Evolutionary conservation across 2,113 vertebrate species (phyloP).

Genomic region (Hyperoodon ampullatus): DNA sequence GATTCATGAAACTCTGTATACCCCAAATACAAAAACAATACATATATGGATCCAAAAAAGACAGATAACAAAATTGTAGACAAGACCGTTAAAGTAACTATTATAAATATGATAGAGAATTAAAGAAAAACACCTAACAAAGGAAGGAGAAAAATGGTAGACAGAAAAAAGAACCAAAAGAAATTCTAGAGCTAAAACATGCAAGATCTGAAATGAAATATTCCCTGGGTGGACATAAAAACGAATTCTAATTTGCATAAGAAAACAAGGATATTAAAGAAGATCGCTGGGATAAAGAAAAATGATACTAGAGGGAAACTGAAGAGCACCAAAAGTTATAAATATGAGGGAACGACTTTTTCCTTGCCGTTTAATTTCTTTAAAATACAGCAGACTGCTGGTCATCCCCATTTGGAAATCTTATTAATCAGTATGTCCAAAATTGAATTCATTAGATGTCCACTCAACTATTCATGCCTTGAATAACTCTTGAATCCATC

Average conservation of each 20-base stretch:
- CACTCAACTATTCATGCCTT: background rate
- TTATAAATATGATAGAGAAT: background rate
- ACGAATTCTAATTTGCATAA: background rate
- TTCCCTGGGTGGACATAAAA: background rate
- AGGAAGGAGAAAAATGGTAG: background rate
- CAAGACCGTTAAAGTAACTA: background rate
- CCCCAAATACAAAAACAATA: background rate
- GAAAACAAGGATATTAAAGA: background rate
- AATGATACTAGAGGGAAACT: background rate
- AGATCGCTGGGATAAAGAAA: background rate
- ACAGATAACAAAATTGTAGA: background rate
- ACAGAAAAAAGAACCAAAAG: slow-evolving; percentile 3
- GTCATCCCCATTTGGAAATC: background rate
- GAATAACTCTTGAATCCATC: background rate
- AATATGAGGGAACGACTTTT: background rate
- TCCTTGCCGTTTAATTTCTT: background rate
- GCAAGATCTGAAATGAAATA: background rate
- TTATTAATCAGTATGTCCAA: background rate
- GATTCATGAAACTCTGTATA: background rate
- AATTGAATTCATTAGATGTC: background rate
- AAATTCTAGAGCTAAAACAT: background rate
- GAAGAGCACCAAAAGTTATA: background rate
- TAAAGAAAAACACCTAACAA: slow-evolving; percentile 18
- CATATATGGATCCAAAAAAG: background rate
- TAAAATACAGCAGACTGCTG: background rate